Evolutionary conservation across 2,888 invertebrate species (phyloP), one percentile per base, ranked within the genome.

Genomic region (Aspidiotus rigidus): DNA sequence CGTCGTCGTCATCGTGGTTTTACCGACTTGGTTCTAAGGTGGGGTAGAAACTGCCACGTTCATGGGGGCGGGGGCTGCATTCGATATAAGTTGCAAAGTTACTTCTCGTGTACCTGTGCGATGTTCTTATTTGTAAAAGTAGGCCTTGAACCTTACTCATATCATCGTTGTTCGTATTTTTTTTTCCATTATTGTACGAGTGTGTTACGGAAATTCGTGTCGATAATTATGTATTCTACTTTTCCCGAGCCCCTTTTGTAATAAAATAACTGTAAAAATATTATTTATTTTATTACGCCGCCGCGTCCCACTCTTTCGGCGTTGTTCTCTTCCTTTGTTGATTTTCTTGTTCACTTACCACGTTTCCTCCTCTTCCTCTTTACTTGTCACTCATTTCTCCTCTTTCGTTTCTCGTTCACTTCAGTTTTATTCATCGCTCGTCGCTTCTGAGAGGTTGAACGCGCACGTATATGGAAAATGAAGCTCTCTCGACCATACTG

Each of bases 101-200:
- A 44, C 61, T 42, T 44, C 16, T 28, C 61, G 41, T 10, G 61
- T 13, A 61, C 63, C 39, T 53, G 10, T 44, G 44, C 62, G 10
- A 49, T 44, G 15, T 44, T 42, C 42, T 28, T 42, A 61, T 7
- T 15, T 39, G 2, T 17, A 7, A 64, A 54, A 54, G 28, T 54
- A 55, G 64, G 64, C 64, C 64, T 64, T 64, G 64, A 64, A 64
- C 64, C 64, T 64, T 64, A 54, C 53, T 64, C 55, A 55, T 55
- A 55, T 64, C 64, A 55, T 64, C 39, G 64, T 3, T 13, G 13
- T n/a, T 15, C 53, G n/a, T n/a, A n/a, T 53, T 53, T 53, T 53
- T 53, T 53, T 53, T 53, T 53, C n/a, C 53, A 53, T n/a, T n/a
- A 53, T n/a, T 53, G 53, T n/a, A 53, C n/a, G 53, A 53, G 28